phyloP scores from a whole-genome alignment of 2,113 vertebrate genomes.

The Aegotheles bennettii region DNA sequence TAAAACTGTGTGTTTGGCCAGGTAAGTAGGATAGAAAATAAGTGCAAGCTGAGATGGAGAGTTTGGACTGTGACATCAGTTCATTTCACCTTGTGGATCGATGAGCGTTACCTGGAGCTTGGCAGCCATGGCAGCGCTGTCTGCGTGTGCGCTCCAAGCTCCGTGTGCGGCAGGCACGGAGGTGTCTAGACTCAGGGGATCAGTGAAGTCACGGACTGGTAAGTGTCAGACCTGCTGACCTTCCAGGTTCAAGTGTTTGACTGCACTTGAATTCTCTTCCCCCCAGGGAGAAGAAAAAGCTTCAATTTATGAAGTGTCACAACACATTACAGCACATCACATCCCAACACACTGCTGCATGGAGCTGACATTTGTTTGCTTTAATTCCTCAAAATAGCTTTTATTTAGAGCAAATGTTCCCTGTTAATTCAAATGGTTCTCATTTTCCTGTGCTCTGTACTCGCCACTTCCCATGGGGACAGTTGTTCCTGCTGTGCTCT shows the following conservation, averaged over 20 bases:
- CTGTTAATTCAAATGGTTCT: slow-evolving; percentile 55
- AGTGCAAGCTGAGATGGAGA: not conserved
- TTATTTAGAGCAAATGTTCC: slow-evolving; percentile 70
- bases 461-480: slow-evolving; percentile 51
- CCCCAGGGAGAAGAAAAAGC: slow-evolving; percentile 49
- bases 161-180: not conserved
- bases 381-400: slow-evolving; percentile 71
- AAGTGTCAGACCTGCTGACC: slow-evolving; percentile 48
- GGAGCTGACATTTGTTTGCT: slow-evolving; percentile 65
- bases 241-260: slow-evolving; percentile 60
- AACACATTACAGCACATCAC: slow-evolving; percentile 64
- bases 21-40: not conserved
- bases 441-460: slow-evolving; percentile 23
- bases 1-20: fast-evolving
- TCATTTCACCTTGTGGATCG: not conserved
- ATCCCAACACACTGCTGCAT: slow-evolving; percentile 42
- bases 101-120: not conserved
- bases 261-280: slow-evolving; percentile 56
- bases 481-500: slow-evolving; percentile 24
- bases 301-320: slow-evolving; percentile 73
- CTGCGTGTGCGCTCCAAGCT: not conserved
- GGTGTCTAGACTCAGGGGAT: not conserved
- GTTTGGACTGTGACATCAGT: not conserved
- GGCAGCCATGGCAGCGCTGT: not conserved
- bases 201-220: not conserved